Base-by-base conservation (phyloP, 1,140 invertebrate genomes). In the Leptinotarsa lineolata region DNA sequence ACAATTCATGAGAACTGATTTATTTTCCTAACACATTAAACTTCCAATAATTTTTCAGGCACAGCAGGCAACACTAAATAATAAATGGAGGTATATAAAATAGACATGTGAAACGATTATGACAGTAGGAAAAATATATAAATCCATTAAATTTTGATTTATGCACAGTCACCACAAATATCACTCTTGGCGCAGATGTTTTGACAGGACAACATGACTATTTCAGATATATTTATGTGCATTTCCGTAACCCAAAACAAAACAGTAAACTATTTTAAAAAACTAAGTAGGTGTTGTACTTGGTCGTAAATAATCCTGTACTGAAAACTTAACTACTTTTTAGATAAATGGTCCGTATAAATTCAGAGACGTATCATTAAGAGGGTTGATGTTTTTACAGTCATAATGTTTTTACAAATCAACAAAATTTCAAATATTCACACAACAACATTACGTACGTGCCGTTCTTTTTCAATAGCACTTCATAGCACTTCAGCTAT, bases 241-340 rank as follows among this genome's bases (percentile, higher is more conserved):
- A 65, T 65, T 65, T 65, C 63, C 63, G 63, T 65, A 65, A 65
- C 22, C 63, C 63, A 65, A 65, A 65, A 65, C 63, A 65, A 65
- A 65, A 65, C 24, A 39, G 22, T 65, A 11, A 39, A 24, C 22
- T 65, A 39, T 65, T 65, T 65, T 30, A 65, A 65, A 65, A 65
- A 24, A 65, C 22, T 21, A 18, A 65, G 63, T 22, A 65, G 63
- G 24, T 39, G 63, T 65, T 65, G 63, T 39, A 65, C 20, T 22
- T 16, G 15, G 63, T 65, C 63, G 39, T 65, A 65, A 65, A 39
- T 65, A 65, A 65, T n/a, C n/a, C 24, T 39, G 2, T 65, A 65
- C 22, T 65, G 63, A 65, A 65, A 65, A 65, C 63, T 65, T 65
- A 65, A 65, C 63, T 22, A 24, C 63, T 24, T 65, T 21, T 39